phyloP scores from a whole-genome alignment of 2,797 vertebrate genomes.

The Pseudotriccus pelzelni region DNA sequence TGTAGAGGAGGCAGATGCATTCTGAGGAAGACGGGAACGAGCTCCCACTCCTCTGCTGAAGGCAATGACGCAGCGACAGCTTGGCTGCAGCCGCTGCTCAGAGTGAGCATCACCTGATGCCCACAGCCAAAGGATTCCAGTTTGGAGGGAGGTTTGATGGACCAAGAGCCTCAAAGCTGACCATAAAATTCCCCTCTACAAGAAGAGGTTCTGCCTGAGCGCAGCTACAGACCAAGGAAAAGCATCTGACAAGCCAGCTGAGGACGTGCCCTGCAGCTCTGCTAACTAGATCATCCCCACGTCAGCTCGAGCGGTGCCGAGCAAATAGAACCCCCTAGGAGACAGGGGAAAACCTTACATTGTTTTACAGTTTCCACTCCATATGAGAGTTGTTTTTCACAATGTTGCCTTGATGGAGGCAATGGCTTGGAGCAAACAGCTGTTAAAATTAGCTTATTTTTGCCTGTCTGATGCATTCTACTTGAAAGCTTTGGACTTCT shows the following conservation, averaged over 20 bases:
- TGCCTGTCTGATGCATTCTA: background rate
- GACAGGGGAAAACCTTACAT: background rate
- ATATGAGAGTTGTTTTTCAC: background rate
- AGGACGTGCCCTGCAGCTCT: background rate
- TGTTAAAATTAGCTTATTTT: conserved; percentile 55
- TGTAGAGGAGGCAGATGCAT: background rate
- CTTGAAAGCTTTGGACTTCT: conserved; percentile 14
- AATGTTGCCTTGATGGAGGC: background rate
- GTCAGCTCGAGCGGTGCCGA: background rate
- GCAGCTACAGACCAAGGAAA: background rate
- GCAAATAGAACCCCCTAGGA: background rate
- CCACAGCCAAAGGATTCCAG: background rate
- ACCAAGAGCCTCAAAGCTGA: background rate
- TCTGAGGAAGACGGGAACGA: background rate
- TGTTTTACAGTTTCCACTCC: background rate
- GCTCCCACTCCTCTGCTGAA: background rate
- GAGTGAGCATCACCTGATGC: background rate
- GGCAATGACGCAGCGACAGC: background rate
- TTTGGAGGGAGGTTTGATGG: background rate
- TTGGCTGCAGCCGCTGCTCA: background rate
- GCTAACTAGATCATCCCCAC: background rate
- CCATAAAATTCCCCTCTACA: background rate
- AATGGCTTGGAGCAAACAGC: conserved; percentile 43
- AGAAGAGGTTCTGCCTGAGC: background rate
- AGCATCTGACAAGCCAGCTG: background rate